Evolutionary conservation across 2,888 invertebrate genomes (phyloP), one percentile per base, ranked within the genome.

Genomic region (Hemithea aestivaria): DNA sequence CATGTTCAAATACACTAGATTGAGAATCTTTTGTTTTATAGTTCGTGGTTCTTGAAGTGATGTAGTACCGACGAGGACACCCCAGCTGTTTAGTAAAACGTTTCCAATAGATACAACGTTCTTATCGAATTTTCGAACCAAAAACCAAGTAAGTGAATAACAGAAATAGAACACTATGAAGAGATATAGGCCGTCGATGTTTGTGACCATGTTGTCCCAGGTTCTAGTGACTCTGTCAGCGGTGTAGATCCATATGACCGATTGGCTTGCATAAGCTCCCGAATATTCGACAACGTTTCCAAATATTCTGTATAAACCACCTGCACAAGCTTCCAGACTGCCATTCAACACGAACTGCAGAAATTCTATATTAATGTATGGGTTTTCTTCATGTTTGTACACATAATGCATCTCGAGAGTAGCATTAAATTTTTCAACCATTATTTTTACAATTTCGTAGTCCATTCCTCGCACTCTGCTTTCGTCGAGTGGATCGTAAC

Each of bases 201-300:
- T 82, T 1, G 10, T 22, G 0, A 66, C 29, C 8, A 83, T 53
- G 26, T 63, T 69, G 27, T 62, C 45, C 81, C 78, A 84, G 6
- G 74, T 69, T 44, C 63, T 61, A 1, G 53, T 51, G 1, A 41
- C 45, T 49, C 82, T 58, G 39, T 74, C 62, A 0, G 62, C 73
- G 2, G 62, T 45, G 28, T 81, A 84, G 0, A 71, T 53, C 81
- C 82, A 84, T 28, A 66, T 48, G 1, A 76, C 41, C 0, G 56
- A 48, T 53, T 81, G 78, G 8, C 62, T 54, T 0, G 58, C 55
- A 35, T 84, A 84, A 1, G 69, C 37, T 0, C 82, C 83, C 1
- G 81, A 80, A 45, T 83, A 85, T 3, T 58, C 64, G 0, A 84
- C 72, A 0, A 45, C 2, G n/a, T 77, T 63, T 3, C 75, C 79